Evolutionary conservation across 1,140 invertebrate species (phyloP).

Genomic region (Bathynomus jamesi): DNA sequence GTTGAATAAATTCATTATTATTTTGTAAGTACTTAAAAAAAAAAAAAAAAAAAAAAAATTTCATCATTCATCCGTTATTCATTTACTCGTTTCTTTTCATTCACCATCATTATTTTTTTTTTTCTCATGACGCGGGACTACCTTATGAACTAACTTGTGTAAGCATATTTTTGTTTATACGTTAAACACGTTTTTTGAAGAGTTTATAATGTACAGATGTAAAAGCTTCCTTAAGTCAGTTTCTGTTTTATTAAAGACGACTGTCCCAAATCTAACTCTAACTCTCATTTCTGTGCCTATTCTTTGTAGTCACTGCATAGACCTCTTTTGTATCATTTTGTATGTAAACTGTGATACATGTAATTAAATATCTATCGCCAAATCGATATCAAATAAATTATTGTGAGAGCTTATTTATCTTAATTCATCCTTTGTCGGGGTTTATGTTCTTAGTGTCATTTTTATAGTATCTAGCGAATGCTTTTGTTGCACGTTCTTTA

Average conservation of each 20-base stretch:
- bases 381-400: constrained; percentile 39
- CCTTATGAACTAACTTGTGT: no score
- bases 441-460: neutral
- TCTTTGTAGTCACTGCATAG: constrained; percentile 34
- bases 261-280: constrained; percentile 4
- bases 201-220: neutral
- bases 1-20: no score
- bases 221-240: neutral
- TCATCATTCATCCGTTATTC: no score
- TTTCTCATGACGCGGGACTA: no score
- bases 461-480: neutral
- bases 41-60: no score
- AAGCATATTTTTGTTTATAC: neutral
- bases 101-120: no score
- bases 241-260: constrained; percentile 8
- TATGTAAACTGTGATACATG: constrained; percentile 39
- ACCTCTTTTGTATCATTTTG: constrained; percentile 38
- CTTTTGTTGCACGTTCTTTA: neutral
- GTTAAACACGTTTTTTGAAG: neutral
- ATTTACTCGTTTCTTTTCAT: no score
- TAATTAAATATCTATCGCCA: constrained; percentile 38
- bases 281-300: constrained; percentile 25
- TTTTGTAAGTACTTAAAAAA: no score
- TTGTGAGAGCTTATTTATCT: constrained; percentile 26
- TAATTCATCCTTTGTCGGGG: no score